Evolutionary conservation across 2,113 vertebrate species (phyloP), one percentile per base, ranked within the genome.

Genomic region (Grammomys dolichurus): DNA sequence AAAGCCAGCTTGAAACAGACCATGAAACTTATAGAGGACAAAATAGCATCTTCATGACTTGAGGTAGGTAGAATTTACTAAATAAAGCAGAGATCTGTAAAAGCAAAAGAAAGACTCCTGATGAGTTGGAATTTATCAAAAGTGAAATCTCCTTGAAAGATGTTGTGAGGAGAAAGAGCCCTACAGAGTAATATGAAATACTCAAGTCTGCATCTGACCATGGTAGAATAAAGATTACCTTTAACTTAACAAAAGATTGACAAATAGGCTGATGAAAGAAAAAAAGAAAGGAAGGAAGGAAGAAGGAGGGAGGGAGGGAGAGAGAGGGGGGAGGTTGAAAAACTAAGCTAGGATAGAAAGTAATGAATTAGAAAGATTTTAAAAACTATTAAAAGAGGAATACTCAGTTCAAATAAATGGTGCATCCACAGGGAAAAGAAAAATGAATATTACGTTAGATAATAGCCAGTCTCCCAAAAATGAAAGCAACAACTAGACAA

Each of bases 1-100:
- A 63, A 82, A 88, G 54, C 69, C 87, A 72, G 28, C 65, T 73
- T 94, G 13, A 95, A 93, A 89, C 77, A 51, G 19, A 78, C 69
- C 31, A 51, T 73, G 26, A 70, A 77, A 43, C 73, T 60, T 48
- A 67, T 20, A 92, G 43, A 72, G 36, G 60, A 92, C 70, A 91
- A 93, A 22, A 26, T 11, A 80, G 48, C 7, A 54, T 93, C 22
- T 91, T 84, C 58, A 72, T 48, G 17, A 46, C 31, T 87, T 84
- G 5, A 19, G 26, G 33, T 65, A 90, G 4, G 33, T 12, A 90
- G 75, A 40, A n/a, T 0, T 88, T 77, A 93, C 60, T 82, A 72
- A 46, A 69, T 22, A 70, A 82, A 93, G 60, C 43, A 91, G 31
- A 91, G 33, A 56, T 22, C 12, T n/a, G 11, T 46, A 89, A 76